Evolutionary conservation across 1,140 invertebrate species (phyloP).

Genomic region (Sitodiplosis mosellana): DNA sequence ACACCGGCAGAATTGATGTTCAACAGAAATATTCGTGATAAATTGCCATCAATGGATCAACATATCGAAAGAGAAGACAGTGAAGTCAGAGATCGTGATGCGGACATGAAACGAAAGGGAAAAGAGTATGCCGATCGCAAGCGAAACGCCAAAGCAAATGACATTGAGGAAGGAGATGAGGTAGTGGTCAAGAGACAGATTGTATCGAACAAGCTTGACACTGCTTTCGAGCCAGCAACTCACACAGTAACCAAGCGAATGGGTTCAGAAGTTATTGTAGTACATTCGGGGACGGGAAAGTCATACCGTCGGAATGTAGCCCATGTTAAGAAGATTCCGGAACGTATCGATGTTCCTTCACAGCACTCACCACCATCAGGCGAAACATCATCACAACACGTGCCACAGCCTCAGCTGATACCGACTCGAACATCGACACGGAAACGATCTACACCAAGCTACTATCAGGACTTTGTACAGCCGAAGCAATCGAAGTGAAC

Average conservation of each 20-base stretch:
- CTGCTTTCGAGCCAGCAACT: neutral
- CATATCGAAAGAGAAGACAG: neutral
- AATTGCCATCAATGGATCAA: neutral
- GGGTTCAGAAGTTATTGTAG: neutral
- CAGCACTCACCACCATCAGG: too few species aligned
- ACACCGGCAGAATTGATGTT: constrained; percentile 21
- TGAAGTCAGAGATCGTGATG: constrained; percentile 3
- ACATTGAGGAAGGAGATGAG: neutral
- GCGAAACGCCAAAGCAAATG: constrained; percentile 1
- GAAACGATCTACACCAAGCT: too few species aligned
- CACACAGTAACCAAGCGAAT: neutral
- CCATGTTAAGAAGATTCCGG: too few species aligned
- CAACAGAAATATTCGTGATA: constrained; percentile 10
- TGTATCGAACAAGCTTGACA: too few species aligned
- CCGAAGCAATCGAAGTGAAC: too few species aligned
- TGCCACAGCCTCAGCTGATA: too few species aligned
- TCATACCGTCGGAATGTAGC: neutral
- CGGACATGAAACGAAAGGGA: constrained; percentile 2
- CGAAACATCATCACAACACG: too few species aligned
- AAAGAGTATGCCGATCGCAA: constrained; percentile 1
- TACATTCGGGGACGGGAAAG: neutral
- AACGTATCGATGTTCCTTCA: too few species aligned
- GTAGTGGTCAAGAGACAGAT: neutral
- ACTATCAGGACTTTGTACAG: too few species aligned
- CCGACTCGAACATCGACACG: too few species aligned